Percentiles rank a stretch among this genome's conserved stretches.
Conservation (phyloP, 2,888 invertebrate species). For the Nebria brevicollis region DNA sequence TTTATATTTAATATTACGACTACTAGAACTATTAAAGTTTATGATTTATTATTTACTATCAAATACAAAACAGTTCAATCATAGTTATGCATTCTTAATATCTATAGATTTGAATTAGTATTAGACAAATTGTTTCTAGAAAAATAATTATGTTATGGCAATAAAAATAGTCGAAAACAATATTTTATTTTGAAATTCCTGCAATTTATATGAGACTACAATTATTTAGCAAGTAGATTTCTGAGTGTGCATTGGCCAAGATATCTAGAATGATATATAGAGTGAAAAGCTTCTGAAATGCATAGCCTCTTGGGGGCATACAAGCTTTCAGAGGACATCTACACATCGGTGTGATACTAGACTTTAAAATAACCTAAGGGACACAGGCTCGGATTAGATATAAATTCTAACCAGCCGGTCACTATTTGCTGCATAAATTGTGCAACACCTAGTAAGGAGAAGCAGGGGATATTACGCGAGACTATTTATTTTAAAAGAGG, state of each 20-base stretch:
- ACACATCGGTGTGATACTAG: slow-evolving; percentile 8
- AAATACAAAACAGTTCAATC: too few relatives aligned
- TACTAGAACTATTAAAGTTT: too few relatives aligned
- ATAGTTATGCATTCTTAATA: too few relatives aligned
- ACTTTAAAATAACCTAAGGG: not conserved
- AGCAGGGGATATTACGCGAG: not conserved
- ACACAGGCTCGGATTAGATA: not conserved
- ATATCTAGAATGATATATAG: not conserved
- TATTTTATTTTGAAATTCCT: not conserved
- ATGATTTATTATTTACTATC: too few relatives aligned
- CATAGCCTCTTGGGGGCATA: slow-evolving; percentile 13
- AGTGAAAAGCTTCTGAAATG: slow-evolving; percentile 19
- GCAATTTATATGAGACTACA: not conserved
- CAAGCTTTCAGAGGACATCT: slow-evolving; percentile 8
- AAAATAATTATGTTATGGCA: too few relatives aligned
- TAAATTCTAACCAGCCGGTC: not conserved
- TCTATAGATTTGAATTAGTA: too few relatives aligned
- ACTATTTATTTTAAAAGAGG: not conserved
- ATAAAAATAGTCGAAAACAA: not conserved
- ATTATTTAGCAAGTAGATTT: not conserved
- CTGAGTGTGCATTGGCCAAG: not conserved
- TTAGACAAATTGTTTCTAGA: too few relatives aligned
- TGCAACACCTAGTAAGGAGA: not conserved
- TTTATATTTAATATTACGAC: not conserved
- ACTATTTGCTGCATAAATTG: not conserved